Base-by-base conservation (phyloP, 2,113 vertebrate genomes). In the Pomatostomus ruficeps region DNA sequence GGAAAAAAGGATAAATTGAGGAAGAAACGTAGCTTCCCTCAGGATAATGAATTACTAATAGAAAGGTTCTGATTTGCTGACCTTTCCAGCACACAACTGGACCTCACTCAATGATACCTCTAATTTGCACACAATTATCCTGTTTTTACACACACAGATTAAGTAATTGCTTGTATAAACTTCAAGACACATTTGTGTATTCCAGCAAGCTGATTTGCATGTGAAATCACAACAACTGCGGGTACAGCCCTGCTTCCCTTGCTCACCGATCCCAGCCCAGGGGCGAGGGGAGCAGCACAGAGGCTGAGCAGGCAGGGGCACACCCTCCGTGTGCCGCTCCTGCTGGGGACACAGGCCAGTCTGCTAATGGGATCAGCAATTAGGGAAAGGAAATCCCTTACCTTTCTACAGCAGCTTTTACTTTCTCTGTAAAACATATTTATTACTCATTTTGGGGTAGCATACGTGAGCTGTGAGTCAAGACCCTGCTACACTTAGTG, bases 81-180 rank as follows among this genome's bases (percentile, higher is more conserved):
- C 83, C 94, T 68, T 65, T 85, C 40, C 76, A 68, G 78, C 65
- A 59, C 68, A 67, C 52, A 70, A 15, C 38, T 63, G 36, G 61
- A 61, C n/a, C 20, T 8, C 36, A 6, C 12, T 10, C 46, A 70
- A 14, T 36, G 51, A 67, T 40, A 58, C 2, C 2, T 76, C 38
- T 72, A 62, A 89, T 91, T 95, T 83, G 43, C 91, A 85, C 66
- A 92, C 79, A 72, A 65, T 86, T 55, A 78, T 8, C 61, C 65
- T 68, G 68, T 43, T 93, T 84, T 84, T 68, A 65, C 79, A 81
- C 68, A 67, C 6, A 5, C 51, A 65, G 68, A 81, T 84, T 61
- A n/a, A 46, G 8, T 33, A 86, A 92, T n/a, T 75, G 35, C 78
- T 77, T 25, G 22, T 20, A 35, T 43, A 67, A 96, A 76, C 35